These are phyloP conservation scores for Linnaemya vulpina DNA, from an alignment of 2,888 invertebrate genomes.

Conservation along the genomic window DNA sequence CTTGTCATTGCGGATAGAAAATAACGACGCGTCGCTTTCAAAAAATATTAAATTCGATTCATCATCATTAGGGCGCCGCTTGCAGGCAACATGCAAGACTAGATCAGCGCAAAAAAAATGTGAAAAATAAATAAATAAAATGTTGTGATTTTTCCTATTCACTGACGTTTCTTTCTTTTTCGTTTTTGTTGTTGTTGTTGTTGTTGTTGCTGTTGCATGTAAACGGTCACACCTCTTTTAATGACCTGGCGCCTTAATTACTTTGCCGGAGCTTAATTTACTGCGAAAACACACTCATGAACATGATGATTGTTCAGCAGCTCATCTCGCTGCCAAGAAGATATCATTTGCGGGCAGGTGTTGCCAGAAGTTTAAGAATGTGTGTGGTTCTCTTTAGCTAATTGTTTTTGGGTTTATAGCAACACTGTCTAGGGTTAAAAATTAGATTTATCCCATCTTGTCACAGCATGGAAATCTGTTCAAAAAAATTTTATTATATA, in stretches of 20 bases:
- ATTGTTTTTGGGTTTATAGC: too few species aligned
- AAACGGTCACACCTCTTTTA: conserved; percentile 72
- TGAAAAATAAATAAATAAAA: background rate
- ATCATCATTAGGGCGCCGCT: conserved; percentile 71
- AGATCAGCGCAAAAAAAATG: conserved; percentile 10
- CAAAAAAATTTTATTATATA: too few species aligned
- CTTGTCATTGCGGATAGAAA: conserved; percentile 45
- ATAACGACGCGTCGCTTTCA: conserved; percentile 44
- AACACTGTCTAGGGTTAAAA: too few species aligned
- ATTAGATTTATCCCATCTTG: too few species aligned
- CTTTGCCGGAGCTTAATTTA: conserved; percentile 47
- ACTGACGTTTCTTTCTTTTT: conserved; percentile 3
- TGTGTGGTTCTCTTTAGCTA: too few species aligned
- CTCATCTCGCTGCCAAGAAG: conserved; percentile 29
- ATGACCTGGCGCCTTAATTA: conserved; percentile 72
- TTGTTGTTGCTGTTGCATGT: conserved; percentile 62
- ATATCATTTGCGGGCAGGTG: background rate
- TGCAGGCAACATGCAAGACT: conserved; percentile 57
- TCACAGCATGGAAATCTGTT: too few species aligned
- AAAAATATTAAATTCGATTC: conserved; percentile 65
- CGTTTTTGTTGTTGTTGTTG: conserved; percentile 54
- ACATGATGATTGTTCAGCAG: conserved; percentile 6
- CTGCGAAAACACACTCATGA: background rate
- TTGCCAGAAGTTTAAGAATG: conserved; percentile 12
- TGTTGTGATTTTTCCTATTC: conserved; percentile 52